phyloP scores from a whole-genome alignment of 2,113 vertebrate species.

The Puntigrus tetrazona region DNA sequence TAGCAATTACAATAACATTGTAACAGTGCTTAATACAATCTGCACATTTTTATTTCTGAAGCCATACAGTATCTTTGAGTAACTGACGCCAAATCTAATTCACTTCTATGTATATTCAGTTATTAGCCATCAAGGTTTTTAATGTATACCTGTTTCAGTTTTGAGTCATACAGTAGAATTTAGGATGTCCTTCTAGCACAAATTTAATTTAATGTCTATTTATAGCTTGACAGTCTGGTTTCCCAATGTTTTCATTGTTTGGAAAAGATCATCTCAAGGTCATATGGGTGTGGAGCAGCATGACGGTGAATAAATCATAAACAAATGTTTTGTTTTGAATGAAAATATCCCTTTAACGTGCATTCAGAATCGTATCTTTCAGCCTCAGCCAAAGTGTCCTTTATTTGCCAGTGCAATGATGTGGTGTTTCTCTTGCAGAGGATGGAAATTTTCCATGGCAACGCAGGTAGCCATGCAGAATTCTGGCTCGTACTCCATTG shows the following conservation, averaged over 20 bases:
- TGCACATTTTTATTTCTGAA: neutral
- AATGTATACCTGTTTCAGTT: neutral
- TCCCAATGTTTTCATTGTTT: neutral
- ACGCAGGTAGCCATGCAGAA: slow-evolving; percentile 98
- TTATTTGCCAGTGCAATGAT: neutral
- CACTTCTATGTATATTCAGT: neutral
- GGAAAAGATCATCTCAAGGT: neutral
- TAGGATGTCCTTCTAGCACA: neutral
- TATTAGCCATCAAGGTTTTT: neutral
- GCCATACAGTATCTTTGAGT: neutral
- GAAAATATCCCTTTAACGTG: neutral
- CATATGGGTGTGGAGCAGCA: neutral
- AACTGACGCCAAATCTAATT: neutral
- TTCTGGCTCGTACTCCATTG: slow-evolving; percentile 96
- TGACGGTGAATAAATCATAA: neutral
- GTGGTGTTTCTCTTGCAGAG: slow-evolving; percentile 74
- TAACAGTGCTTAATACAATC: no score
- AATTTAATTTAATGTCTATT: neutral
- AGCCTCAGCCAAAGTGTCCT: neutral
- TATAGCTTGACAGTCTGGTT: neutral
- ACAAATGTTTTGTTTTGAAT: neutral
- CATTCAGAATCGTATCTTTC: neutral
- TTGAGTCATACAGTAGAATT: neutral
- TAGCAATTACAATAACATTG: no score
- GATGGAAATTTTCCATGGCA: slow-evolving; percentile 98